phyloP scores from a whole-genome alignment of 2,888 invertebrate genomes.

The Leucophora obtusa region DNA sequence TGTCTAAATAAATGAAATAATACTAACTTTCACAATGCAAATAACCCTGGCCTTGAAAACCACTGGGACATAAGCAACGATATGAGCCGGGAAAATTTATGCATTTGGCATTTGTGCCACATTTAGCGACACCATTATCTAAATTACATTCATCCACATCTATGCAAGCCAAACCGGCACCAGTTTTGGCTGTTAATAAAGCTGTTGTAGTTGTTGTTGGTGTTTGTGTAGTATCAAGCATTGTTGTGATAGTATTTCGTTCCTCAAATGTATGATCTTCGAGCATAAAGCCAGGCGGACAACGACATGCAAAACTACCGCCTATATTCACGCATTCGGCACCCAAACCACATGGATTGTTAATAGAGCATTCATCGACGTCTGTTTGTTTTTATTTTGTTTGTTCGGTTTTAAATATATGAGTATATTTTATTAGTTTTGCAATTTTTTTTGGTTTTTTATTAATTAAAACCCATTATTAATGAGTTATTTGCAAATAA shows the following conservation, averaged over 20 bases:
- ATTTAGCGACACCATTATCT: slow-evolving; percentile 84
- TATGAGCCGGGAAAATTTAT: slow-evolving; percentile 89
- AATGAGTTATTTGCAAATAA: slow-evolving; percentile 55
- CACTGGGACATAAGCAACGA: slow-evolving; percentile 87
- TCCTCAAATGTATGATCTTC: slow-evolving; percentile 71
- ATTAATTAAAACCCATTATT: slow-evolving; percentile 34
- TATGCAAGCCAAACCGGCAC: slow-evolving; percentile 81
- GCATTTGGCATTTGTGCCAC: slow-evolving; percentile 88
- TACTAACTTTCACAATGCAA: slow-evolving; percentile 87
- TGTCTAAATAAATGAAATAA: slow-evolving; percentile 71
- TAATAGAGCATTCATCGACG: slow-evolving; percentile 85
- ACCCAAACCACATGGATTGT: slow-evolving; percentile 84
- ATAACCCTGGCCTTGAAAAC: slow-evolving; percentile 87
- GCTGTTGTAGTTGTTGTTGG: slow-evolving; percentile 53
- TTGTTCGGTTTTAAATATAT: neutral
- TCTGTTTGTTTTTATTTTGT: slow-evolving; percentile 76
- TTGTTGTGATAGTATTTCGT: slow-evolving; percentile 49
- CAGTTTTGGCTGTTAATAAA: slow-evolving; percentile 67
- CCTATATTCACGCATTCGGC: slow-evolving; percentile 87
- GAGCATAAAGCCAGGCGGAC: slow-evolving; percentile 85
- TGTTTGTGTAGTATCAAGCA: slow-evolving; percentile 34
- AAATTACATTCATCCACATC: slow-evolving; percentile 88
- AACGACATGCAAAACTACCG: slow-evolving; percentile 87
- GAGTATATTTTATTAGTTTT: slow-evolving; percentile 40
- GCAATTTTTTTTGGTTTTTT: slow-evolving; percentile 17